Conservation (phyloP, 2,797 vertebrate species). For the Megaceryle alcyon region DNA sequence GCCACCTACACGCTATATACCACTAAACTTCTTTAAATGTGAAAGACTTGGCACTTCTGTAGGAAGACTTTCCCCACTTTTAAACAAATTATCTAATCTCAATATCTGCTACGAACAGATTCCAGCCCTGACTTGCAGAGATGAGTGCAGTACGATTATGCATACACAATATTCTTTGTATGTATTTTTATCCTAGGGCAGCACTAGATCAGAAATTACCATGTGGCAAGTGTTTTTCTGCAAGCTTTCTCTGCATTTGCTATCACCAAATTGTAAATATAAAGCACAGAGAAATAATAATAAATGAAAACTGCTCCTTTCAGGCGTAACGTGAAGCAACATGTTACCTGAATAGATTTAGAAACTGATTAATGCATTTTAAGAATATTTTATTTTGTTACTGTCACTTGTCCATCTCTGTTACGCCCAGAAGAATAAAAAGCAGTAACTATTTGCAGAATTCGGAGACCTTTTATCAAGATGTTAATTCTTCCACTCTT, state of each 20-base stretch:
- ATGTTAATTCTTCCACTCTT: not conserved
- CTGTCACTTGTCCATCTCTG: not conserved
- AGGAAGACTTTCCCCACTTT: not conserved
- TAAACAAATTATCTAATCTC: slow-evolving; percentile 6
- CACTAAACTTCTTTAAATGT: not conserved
- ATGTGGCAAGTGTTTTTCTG: not conserved
- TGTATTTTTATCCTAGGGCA: not conserved
- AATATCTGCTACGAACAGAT: not conserved
- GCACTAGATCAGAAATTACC: not conserved
- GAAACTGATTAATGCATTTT: not conserved
- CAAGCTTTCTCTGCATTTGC: not conserved
- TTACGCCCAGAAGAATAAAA: not conserved
- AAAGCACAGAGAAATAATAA: not conserved
- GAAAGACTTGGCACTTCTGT: not conserved
- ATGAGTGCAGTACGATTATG: not conserved
- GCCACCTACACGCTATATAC: not conserved
- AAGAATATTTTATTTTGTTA: not conserved
- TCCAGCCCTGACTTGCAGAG: slow-evolving; percentile 15
- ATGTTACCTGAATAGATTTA: not conserved
- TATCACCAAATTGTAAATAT: not conserved
- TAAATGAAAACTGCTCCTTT: not conserved
- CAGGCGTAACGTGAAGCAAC: not conserved
- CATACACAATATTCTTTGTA: not conserved
- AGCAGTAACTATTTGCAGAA: not conserved
- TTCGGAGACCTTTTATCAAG: not conserved